phyloP scores from a whole-genome alignment of 2,888 invertebrate species.

The Rhaphigaster nebulosa region DNA sequence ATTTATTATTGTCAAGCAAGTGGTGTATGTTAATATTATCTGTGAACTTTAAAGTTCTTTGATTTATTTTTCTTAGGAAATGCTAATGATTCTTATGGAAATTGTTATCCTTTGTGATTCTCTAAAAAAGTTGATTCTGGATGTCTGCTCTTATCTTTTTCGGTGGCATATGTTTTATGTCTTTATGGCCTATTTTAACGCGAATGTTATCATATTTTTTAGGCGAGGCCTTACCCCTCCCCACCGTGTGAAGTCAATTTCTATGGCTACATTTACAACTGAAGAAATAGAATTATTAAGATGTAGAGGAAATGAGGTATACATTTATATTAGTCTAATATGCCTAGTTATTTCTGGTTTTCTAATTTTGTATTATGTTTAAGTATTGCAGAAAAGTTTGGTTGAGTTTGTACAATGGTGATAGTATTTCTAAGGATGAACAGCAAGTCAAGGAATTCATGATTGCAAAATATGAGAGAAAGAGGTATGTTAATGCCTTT shows the following conservation, averaged over 20 bases:
- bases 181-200: neutral
- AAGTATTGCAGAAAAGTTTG: slow-evolving; percentile 90
- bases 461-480: slow-evolving; percentile 95
- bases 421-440: slow-evolving; percentile 82
- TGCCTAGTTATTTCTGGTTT: no score
- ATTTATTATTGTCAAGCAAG: neutral
- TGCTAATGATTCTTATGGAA: no score
- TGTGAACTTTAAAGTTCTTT: neutral
- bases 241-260: slow-evolving; percentile 97
- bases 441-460: slow-evolving; percentile 93
- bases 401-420: slow-evolving; percentile 88
- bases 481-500: slow-evolving; percentile 79
- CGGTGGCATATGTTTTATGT: no score
- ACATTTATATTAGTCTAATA: slow-evolving; percentile 60
- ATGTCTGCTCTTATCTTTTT: no score
- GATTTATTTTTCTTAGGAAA: no score
- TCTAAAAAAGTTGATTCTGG: no score
- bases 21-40: neutral
- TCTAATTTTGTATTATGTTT: slow-evolving; percentile 29
- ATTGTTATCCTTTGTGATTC: no score
- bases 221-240: slow-evolving; percentile 98
- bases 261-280: slow-evolving; percentile 96
- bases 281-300: slow-evolving; percentile 95
- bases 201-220: slow-evolving; percentile 66
- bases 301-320: slow-evolving; percentile 88